Evolutionary conservation across 2,113 vertebrate genomes (phyloP).

Genomic region (Leuciscus idus): DNA sequence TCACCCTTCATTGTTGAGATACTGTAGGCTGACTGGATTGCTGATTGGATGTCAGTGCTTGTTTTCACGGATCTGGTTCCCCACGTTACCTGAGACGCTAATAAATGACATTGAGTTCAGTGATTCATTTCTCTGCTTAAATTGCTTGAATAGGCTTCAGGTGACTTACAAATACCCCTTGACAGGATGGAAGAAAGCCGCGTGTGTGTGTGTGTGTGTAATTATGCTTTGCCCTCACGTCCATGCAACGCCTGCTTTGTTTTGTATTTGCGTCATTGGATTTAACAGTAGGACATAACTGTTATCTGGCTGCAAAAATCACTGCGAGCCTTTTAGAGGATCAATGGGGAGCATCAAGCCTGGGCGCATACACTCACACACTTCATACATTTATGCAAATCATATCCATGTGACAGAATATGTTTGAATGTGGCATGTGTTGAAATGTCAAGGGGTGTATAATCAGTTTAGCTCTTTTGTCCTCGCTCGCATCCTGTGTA

Average conservation of each 20-base stretch:
- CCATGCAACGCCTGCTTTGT: slow-evolving; percentile 25
- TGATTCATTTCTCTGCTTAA: slow-evolving; percentile 19
- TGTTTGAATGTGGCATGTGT: slow-evolving; percentile 13
- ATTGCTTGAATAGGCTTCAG: slow-evolving; percentile 33
- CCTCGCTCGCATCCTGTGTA: not conserved
- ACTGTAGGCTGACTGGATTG: not conserved
- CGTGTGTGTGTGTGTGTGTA: slow-evolving; percentile 9
- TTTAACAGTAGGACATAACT: not conserved
- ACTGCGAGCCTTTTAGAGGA: not conserved
- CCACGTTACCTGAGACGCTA: not conserved
- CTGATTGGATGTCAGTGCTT: slow-evolving; percentile 9
- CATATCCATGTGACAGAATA: slow-evolving; percentile 30
- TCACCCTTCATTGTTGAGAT: not conserved
- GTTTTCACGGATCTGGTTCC: not conserved
- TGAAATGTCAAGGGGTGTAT: slow-evolving; percentile 52
- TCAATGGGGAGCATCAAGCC: slow-evolving; percentile 23
- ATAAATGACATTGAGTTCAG: slow-evolving; percentile 12
- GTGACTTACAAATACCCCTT: slow-evolving; percentile 38
- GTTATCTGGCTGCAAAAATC: slow-evolving; percentile 15
- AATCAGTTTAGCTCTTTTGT: slow-evolving; percentile 47
- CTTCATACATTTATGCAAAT: slow-evolving; percentile 47
- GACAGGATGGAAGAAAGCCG: slow-evolving; percentile 19
- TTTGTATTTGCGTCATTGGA: slow-evolving; percentile 35
- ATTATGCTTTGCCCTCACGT: slow-evolving; percentile 50
- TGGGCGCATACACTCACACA: not conserved